These are phyloP conservation scores for Plagodis pulveraria DNA, from an alignment of 2,888 invertebrate genomes.

Conservation along the genomic window DNA sequence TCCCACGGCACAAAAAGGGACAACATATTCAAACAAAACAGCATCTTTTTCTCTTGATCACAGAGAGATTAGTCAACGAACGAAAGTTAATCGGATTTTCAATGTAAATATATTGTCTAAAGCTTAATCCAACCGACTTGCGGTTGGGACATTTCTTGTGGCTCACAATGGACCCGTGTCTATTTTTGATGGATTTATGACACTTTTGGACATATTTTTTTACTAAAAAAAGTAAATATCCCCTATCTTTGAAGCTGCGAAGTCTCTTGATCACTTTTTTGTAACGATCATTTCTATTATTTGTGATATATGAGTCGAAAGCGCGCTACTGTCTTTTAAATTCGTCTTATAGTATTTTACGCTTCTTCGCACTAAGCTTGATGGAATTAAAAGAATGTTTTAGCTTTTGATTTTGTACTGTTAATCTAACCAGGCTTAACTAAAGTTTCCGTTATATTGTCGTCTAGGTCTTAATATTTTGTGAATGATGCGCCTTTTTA, in stretches of 20 bases:
- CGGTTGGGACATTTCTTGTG: conserved; percentile 34
- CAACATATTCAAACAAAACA: conserved; percentile 53
- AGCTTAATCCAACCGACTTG: conserved; percentile 65
- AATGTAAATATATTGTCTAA: conserved; percentile 69
- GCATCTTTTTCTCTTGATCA: conserved; percentile 58
- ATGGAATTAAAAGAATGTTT: conserved; percentile 1
- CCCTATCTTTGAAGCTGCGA: conserved; percentile 14
- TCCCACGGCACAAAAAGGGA: conserved; percentile 55
- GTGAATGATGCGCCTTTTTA: conserved; percentile 6
- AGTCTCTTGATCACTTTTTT: conserved; percentile 21
- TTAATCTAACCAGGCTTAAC: conserved; percentile 3
- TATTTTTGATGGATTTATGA: conserved; percentile 62
- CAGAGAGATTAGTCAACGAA: conserved; percentile 54
- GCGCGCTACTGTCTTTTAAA: conserved; percentile 32
- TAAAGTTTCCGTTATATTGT: conserved; percentile 4
- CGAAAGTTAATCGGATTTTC: conserved; percentile 74
- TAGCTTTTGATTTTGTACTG: conserved; percentile 10
- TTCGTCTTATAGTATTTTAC: conserved; percentile 26
- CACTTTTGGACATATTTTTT: conserved; percentile 43
- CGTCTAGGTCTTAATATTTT: conserved; percentile 3
- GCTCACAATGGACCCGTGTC: conserved; percentile 50
- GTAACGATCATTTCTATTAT: conserved; percentile 12
- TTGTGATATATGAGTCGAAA: conserved; percentile 29
- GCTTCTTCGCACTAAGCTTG: conserved; percentile 19
- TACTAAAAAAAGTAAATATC: conserved; percentile 34